phyloP scores from a whole-genome alignment of 2,113 vertebrate species.

The Cyanoderma ruficeps region DNA sequence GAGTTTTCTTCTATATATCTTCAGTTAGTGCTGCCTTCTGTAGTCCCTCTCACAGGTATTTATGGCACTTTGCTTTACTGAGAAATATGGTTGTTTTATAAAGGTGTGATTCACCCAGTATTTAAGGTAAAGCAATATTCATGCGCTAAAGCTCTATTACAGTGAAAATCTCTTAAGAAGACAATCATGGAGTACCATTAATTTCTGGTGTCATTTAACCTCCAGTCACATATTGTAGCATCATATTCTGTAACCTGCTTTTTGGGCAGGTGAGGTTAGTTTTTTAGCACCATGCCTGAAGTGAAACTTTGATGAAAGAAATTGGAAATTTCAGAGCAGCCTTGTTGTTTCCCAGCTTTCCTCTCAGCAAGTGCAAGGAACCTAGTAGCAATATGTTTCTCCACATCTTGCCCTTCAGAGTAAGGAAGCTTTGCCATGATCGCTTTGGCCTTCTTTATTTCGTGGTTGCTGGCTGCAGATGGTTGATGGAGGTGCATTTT shows the following conservation, averaged over 20 bases:
- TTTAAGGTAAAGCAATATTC: neutral
- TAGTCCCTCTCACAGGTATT: neutral
- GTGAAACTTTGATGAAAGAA: neutral
- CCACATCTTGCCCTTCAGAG: neutral
- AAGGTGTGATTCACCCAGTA: neutral
- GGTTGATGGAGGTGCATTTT: neutral
- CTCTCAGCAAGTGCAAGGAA: neutral
- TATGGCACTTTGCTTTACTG: neutral
- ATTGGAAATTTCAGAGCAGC: neutral
- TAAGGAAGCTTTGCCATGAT: neutral
- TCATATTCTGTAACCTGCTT: neutral
- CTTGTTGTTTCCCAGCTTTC: neutral
- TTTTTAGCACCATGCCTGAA: neutral
- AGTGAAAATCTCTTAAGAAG: neutral
- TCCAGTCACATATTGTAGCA: accelerated
- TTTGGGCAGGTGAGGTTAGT: neutral
- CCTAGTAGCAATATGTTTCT: neutral
- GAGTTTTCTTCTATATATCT: neutral
- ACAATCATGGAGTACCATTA: accelerated
- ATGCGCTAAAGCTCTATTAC: neutral
- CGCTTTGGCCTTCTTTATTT: neutral
- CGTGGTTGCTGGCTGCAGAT: neutral
- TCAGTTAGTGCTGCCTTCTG: neutral
- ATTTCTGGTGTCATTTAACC: neutral
- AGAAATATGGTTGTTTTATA: neutral